Evolutionary conservation across 2,113 vertebrate species (phyloP).

Genomic region (Scomber japonicus): DNA sequence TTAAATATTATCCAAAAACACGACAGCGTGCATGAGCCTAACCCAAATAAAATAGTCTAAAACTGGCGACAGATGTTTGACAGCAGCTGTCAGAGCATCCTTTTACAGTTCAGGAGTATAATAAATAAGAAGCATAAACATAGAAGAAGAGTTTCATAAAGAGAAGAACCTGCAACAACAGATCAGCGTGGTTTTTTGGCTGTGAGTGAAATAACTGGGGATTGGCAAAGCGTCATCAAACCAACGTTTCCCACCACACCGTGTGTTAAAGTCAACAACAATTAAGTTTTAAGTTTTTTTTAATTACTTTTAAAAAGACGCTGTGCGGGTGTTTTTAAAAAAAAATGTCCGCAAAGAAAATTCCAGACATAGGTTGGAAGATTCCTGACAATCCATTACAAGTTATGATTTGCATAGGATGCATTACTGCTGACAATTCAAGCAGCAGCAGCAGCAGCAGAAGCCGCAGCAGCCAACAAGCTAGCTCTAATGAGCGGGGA

Average conservation of each 20-base stretch:
- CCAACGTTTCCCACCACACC: neutral
- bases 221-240: neutral
- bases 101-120: neutral
- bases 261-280: constrained; percentile 30
- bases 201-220: neutral
- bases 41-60: too few species aligned
- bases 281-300: neutral
- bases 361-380: constrained; percentile 41
- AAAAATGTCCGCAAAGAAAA: constrained; percentile 31
- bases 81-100: neutral
- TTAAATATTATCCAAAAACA: neutral
- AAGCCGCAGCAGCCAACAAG: constrained; percentile 50
- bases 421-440: constrained; percentile 23
- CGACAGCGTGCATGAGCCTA: neutral
- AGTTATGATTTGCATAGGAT: constrained; percentile 65
- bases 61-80: neutral
- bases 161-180: neutral
- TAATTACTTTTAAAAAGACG: constrained; percentile 36
- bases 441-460: constrained; percentile 2
- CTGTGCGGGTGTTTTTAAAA: constrained; percentile 2
- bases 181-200: neutral
- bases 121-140: neutral
- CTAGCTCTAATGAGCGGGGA: constrained; percentile 47
- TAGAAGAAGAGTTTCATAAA: neutral
- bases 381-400: constrained; percentile 46